Conservation (phyloP, 2,797 vertebrate genomes). For the Loris lydekkerianus region DNA sequence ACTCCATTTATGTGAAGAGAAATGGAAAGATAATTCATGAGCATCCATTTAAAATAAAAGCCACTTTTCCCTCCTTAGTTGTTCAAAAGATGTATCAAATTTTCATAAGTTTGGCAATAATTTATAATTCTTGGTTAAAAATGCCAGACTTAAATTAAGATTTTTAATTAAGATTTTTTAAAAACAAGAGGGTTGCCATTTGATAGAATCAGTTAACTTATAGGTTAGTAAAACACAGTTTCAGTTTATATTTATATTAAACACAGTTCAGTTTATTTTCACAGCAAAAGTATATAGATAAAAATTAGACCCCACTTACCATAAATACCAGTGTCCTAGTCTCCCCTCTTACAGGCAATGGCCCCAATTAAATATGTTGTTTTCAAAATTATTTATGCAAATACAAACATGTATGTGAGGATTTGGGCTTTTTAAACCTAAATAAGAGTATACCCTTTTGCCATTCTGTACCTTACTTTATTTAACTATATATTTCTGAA, state of each 20-base stretch:
- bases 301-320: neutral
- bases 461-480: neutral
- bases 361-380: constrained; percentile 19
- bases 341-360: neutral
- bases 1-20: neutral
- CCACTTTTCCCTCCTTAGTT: neutral
- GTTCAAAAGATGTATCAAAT: constrained; percentile 19
- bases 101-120: constrained; percentile 63
- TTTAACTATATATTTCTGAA: constrained; percentile 44
- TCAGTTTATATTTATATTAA: neutral
- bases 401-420: neutral
- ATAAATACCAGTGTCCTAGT: neutral
- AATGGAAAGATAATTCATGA: constrained; percentile 59
- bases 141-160: constrained; percentile 51
- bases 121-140: constrained; percentile 52
- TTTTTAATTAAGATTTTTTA: neutral
- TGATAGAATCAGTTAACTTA: constrained; percentile 2
- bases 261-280: constrained; percentile 42
- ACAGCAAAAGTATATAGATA: constrained; percentile 28
- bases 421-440: constrained; percentile 31
- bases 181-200: too few species aligned
- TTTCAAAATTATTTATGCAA: constrained; percentile 31
- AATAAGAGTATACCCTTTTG: neutral
- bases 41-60: constrained; percentile 60
- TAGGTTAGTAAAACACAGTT: neutral